A percentile compares a stretch with the other conserved stretches of the same genome.
phyloP scores from a whole-genome alignment of 2,113 vertebrate species.

The Kryptolebias marmoratus region DNA sequence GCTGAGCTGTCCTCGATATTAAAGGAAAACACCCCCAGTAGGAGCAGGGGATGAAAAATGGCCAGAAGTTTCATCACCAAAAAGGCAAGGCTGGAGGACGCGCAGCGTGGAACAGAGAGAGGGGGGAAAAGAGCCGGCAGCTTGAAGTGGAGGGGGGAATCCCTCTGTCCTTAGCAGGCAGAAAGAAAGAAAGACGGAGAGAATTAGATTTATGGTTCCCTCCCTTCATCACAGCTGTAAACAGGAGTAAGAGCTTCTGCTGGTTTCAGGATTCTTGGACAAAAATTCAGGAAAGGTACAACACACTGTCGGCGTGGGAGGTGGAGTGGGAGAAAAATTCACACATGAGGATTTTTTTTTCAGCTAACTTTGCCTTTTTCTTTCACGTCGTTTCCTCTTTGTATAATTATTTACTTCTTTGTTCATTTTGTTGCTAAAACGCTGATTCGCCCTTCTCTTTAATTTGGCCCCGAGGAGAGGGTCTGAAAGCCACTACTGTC shows the following conservation, averaged over 20 bases:
- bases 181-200: constrained; percentile 73
- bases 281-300: constrained; percentile 78
- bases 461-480: constrained; percentile 42
- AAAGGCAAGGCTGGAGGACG: constrained; percentile 78
- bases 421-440: constrained; percentile 83
- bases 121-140: constrained; percentile 77
- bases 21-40: constrained; percentile 44
- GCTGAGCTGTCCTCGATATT: constrained; percentile 24
- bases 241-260: constrained; percentile 83
- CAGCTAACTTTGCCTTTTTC: constrained; percentile 83
- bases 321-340: constrained; percentile 87
- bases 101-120: constrained; percentile 72
- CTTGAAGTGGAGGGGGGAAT: constrained; percentile 77
- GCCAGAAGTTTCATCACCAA: constrained; percentile 82
- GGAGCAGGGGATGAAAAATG: constrained; percentile 68
- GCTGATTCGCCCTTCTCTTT: constrained; percentile 85
- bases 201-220: constrained; percentile 86
- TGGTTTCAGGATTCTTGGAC: constrained; percentile 83
- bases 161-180: constrained; percentile 81
- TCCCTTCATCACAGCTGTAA: constrained; percentile 84
- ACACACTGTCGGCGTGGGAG: constrained; percentile 87
- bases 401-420: constrained; percentile 94
- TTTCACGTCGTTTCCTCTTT: constrained; percentile 70
- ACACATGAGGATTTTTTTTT: constrained; percentile 86
- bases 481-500: constrained; percentile 66